These are phyloP conservation scores for Lasioglossum calceatum DNA, from an alignment of 2,888 invertebrate species.

Conservation along the genomic window DNA sequence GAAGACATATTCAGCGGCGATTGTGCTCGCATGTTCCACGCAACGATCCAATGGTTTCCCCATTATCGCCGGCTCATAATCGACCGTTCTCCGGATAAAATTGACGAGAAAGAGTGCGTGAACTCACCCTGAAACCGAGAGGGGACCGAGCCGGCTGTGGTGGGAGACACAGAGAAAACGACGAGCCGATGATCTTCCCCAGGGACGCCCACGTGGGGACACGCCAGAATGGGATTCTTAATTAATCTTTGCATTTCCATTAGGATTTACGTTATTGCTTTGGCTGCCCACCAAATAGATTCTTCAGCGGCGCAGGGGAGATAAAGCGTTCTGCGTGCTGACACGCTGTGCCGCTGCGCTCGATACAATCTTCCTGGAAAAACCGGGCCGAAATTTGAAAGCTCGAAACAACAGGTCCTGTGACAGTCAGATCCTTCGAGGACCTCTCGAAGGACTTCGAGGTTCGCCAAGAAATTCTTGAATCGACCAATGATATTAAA, in stretches of 20 bases:
- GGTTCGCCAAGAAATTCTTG: background rate
- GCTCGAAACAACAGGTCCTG: background rate
- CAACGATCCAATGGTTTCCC: constrained; percentile 61
- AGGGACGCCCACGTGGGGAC: constrained; percentile 74
- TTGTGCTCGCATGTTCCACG: background rate
- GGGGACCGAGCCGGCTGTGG: background rate
- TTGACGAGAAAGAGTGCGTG: constrained; percentile 46
- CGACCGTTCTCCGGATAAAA: constrained; percentile 30
- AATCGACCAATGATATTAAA: background rate
- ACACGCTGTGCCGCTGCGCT: constrained; percentile 21
- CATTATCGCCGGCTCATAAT: constrained; percentile 65
- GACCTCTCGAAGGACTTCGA: background rate
- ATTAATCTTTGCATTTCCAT: constrained; percentile 82
- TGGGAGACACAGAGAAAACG: constrained; percentile 63
- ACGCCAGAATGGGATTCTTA: constrained; percentile 77
- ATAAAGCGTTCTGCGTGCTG: constrained; percentile 62
- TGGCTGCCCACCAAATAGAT: constrained; percentile 69
- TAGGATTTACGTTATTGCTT: constrained; percentile 79
- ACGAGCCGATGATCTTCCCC: constrained; percentile 74
- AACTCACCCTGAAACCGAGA: constrained; percentile 47
- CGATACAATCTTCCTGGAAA: background rate
- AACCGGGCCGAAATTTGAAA: background rate
- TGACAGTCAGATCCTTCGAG: background rate
- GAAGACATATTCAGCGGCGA: background rate
- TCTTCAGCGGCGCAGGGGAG: constrained; percentile 58